These are phyloP conservation scores for Drosophila funebris DNA, from an alignment of 1,140 invertebrate species.

Conservation along the genomic window DNA sequence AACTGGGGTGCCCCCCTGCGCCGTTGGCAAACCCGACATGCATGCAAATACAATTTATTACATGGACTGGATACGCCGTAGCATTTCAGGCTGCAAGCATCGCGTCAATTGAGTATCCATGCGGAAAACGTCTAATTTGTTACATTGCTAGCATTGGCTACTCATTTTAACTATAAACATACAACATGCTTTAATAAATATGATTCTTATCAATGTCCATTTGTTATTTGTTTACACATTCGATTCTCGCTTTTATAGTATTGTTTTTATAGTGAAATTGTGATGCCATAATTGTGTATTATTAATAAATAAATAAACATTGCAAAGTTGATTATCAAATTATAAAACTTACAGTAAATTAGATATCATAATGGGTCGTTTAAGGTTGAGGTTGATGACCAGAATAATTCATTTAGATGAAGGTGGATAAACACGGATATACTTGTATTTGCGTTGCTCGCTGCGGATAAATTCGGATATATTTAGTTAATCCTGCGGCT, in stretches of 20 bases:
- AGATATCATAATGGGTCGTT: too few species aligned
- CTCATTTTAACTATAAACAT: too few species aligned
- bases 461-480: neutral
- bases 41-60: conserved; percentile 83
- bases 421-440: too few species aligned
- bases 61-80: conserved; percentile 62
- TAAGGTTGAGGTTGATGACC: too few species aligned
- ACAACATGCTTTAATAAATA: too few species aligned
- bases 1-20: conserved; percentile 86
- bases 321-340: neutral
- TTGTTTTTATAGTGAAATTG: conserved; percentile 26
- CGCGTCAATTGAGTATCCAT: conserved; percentile 27
- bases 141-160: too few species aligned
- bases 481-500: neutral
- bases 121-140: neutral
- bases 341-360: neutral
- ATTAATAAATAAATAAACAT: conserved; percentile 22
- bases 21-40: conserved; percentile 84
- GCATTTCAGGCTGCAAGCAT: conserved; percentile 43
- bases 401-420: too few species aligned
- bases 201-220: conserved; percentile 13
- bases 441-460: too few species aligned
- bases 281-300: neutral
- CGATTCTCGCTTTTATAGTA: conserved; percentile 42
- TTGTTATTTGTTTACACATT: conserved; percentile 10